Evolutionary conservation across 2,888 invertebrate genomes (phyloP).

Genomic region (Rhogogaster chlorosoma): DNA sequence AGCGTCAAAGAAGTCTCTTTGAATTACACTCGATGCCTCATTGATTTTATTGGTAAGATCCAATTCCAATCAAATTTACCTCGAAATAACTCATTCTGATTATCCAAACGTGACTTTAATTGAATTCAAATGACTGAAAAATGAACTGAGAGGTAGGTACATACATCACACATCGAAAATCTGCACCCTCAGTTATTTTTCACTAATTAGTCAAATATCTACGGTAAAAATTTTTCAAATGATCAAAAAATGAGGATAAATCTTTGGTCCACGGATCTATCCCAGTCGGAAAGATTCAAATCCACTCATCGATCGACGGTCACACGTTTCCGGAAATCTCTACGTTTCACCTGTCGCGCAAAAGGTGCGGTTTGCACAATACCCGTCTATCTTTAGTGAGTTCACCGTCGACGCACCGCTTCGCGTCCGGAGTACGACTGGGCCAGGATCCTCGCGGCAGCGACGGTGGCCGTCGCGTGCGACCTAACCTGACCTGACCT

Average conservation of each 20-base stretch:
- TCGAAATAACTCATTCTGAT: background rate
- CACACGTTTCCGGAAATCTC: background rate
- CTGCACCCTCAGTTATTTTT: too few species aligned
- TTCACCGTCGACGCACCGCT: constrained; percentile 48
- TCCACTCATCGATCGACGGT: background rate
- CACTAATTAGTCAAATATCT: too few species aligned
- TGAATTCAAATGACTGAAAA: background rate
- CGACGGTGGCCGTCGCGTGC: constrained; percentile 46
- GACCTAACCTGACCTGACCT: constrained; percentile 45
- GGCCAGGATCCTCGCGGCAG: constrained; percentile 48
- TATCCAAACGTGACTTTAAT: background rate
- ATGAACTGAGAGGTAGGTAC: background rate
- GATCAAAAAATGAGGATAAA: background rate
- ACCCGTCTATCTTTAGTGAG: background rate
- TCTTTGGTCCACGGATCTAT: background rate
- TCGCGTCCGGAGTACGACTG: constrained; percentile 44
- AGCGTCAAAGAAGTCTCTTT: background rate
- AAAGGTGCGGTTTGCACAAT: background rate
- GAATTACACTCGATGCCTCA: background rate
- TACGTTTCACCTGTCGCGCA: background rate
- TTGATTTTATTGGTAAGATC: background rate
- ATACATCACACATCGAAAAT: background rate
- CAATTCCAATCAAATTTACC: background rate
- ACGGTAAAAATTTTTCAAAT: background rate
- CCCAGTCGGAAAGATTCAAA: background rate